A percentile compares a stretch with the other conserved stretches of the same genome.
Evolutionary conservation across 2,888 invertebrate species (phyloP).

Genomic region (Ernsta delagoae): DNA sequence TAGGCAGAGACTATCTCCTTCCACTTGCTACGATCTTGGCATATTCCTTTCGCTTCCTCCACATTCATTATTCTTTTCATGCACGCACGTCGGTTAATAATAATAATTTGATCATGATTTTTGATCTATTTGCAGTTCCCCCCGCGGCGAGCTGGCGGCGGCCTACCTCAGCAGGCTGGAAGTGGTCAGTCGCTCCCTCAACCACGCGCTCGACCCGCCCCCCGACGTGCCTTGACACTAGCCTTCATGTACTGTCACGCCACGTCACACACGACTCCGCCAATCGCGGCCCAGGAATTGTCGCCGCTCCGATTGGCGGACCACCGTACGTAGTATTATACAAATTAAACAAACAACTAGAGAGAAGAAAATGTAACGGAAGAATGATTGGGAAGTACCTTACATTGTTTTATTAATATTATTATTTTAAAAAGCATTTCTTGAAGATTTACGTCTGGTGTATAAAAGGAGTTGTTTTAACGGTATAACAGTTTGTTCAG

Average conservation of each 20-base stretch:
- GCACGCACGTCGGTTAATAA: too few species aligned
- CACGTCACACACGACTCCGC: slow-evolving; percentile 18
- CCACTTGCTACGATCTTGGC: too few species aligned
- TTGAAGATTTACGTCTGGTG: too few species aligned
- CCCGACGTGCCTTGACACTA: slow-evolving; percentile 59
- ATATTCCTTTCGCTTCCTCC: too few species aligned
- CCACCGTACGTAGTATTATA: neutral
- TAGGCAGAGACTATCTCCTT: too few species aligned
- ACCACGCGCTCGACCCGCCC: slow-evolving; percentile 55
- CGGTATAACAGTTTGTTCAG: too few species aligned
- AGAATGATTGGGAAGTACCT: too few species aligned
- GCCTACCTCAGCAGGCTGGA: slow-evolving; percentile 66
- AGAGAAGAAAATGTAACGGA: neutral
- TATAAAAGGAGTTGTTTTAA: too few species aligned
- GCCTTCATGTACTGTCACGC: neutral
- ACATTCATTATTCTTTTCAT: too few species aligned
- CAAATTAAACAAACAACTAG: neutral
- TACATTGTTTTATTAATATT: too few species aligned
- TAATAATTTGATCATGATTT: too few species aligned
- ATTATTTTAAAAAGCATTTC: too few species aligned
- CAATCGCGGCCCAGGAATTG: neutral
- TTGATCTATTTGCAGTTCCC: slow-evolving; percentile 51
- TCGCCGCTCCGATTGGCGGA: neutral
- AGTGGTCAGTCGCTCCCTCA: slow-evolving; percentile 62
- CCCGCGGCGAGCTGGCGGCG: slow-evolving; percentile 60